phyloP scores from a whole-genome alignment of 2,113 vertebrate genomes.

The Ptilonorhynchus violaceus region DNA sequence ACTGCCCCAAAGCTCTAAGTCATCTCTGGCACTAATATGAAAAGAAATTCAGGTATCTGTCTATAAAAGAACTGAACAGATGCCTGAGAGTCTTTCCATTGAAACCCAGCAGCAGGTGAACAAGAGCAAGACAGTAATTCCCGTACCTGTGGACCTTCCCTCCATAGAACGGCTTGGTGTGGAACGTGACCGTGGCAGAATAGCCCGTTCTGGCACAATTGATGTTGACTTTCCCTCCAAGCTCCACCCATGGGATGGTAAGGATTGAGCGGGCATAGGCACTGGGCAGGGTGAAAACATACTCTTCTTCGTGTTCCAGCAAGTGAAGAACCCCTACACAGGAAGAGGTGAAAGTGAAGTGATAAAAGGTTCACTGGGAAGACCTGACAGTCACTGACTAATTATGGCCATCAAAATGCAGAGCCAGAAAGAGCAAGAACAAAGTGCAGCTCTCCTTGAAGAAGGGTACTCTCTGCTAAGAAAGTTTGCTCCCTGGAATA shows the following conservation, averaged over 20 bases:
- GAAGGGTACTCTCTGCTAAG: not conserved
- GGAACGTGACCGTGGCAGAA: slow-evolving; percentile 88
- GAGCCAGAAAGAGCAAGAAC: not conserved
- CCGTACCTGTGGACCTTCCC: slow-evolving; percentile 93
- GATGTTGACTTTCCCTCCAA: slow-evolving; percentile 93
- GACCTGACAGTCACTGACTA: not conserved
- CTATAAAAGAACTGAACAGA: not conserved
- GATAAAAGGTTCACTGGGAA: not conserved
- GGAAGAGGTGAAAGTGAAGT: not conserved
- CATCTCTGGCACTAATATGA: not conserved
- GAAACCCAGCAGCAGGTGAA: not conserved
- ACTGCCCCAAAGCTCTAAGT: not conserved
- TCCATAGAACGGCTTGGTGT: slow-evolving; percentile 95
- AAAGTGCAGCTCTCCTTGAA: rapidly evolving
- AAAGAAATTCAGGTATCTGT: not conserved
- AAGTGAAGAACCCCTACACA: slow-evolving; percentile 80
- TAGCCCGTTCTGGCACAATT: slow-evolving; percentile 89
- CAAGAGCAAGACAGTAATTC: not conserved
- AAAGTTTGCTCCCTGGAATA: not conserved
- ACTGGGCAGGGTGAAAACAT: slow-evolving; percentile 91
- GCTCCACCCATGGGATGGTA: slow-evolving; percentile 95
- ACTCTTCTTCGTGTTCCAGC: slow-evolving; percentile 89
- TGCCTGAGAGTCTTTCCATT: not conserved
- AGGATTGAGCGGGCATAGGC: slow-evolving; percentile 96
- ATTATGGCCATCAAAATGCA: not conserved